Evolutionary conservation across 2,797 vertebrate species (phyloP).

Genomic region (Cacajao melanocephalus): DNA sequence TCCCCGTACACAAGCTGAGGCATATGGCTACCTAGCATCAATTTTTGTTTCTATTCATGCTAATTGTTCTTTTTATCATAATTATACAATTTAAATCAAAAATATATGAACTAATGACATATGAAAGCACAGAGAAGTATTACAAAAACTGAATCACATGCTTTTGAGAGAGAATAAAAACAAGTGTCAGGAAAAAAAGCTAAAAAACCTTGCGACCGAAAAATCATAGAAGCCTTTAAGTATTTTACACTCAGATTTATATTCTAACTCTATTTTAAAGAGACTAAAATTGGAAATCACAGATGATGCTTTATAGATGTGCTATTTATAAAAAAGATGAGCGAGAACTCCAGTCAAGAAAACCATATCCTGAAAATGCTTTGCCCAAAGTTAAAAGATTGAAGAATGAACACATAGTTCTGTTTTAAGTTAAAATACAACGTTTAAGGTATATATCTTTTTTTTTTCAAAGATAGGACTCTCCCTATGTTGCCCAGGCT

Average conservation of each 20-base stretch:
- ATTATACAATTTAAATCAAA: conserved; percentile 43
- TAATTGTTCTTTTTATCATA: conserved; percentile 31
- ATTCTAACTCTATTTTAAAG: conserved; percentile 7
- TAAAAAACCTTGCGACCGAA: conserved; percentile 7
- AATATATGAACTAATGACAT: conserved; percentile 27
- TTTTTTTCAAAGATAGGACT: neutral
- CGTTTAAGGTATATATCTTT: neutral
- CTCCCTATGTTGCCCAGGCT: neutral
- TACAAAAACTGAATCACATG: conserved; percentile 30
- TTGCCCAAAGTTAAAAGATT: conserved; percentile 32
- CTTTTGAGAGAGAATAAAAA: conserved; percentile 7
- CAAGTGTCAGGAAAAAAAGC: neutral
- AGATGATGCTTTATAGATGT: neutral
- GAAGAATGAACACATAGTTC: conserved; percentile 15
- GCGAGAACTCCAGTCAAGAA: conserved; percentile 6
- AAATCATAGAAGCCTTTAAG: neutral
- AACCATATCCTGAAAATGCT: conserved; percentile 46
- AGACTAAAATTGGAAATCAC: conserved; percentile 47
- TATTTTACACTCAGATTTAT: conserved; percentile 41
- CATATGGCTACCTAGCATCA: neutral
- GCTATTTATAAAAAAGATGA: neutral
- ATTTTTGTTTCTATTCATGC: conserved; percentile 1
- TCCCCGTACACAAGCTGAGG: neutral
- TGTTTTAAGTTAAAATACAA: conserved; percentile 43
- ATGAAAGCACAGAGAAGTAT: neutral